Evolutionary conservation across 2,113 vertebrate genomes (phyloP), one percentile per base, ranked within the genome.

Genomic region (Pagrus major): DNA sequence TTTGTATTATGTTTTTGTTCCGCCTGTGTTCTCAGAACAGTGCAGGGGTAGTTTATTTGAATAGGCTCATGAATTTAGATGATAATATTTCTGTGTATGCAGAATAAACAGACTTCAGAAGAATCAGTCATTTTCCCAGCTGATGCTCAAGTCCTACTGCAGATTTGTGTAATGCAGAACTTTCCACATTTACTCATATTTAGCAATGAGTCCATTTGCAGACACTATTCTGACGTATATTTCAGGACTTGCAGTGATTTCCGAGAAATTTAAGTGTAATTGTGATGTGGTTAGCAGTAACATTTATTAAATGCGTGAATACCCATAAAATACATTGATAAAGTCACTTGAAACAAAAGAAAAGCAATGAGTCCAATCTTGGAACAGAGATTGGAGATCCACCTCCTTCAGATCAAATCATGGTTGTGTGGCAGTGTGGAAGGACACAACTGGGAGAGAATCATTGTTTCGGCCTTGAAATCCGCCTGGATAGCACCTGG

Each of bases 61-160:
- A 74, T 31, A 33, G n/a, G 29, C 63, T 44, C 35, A 31, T 61
- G 41, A 42, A 69, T 73, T 77, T 81, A 37, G 39, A 69, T 54
- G 10, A n/a, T 11, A 2, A 41, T 71, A 46, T 70, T 76, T 72
- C 25, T 81, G 23, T 63, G 58, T 37, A 20, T 59, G 49, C n/a
- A 33, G 44, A 27, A 41, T 52, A 80, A 78, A 61, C 64, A 35
- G 35, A 70, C 71, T 54, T 59, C 14, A 72, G 72, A 59, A 39
- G 56, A 66, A 56, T 80, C 11, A 16, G 37, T 75, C 0, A 54
- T 78, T 47, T n/a, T 61, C 54, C 52, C 68, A 4, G n/a, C 42
- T 51, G 49, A 64, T 21, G 0, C 14, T 55, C 39, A 16, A 18
- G 7, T 29, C 23, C 37, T 44, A 12, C 44, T 70, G 41, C 29